Percentiles rank a stretch among this genome's conserved stretches.
Evolutionary conservation across 1,140 invertebrate genomes (phyloP).

Genomic region (Nixonia krombeini): DNA sequence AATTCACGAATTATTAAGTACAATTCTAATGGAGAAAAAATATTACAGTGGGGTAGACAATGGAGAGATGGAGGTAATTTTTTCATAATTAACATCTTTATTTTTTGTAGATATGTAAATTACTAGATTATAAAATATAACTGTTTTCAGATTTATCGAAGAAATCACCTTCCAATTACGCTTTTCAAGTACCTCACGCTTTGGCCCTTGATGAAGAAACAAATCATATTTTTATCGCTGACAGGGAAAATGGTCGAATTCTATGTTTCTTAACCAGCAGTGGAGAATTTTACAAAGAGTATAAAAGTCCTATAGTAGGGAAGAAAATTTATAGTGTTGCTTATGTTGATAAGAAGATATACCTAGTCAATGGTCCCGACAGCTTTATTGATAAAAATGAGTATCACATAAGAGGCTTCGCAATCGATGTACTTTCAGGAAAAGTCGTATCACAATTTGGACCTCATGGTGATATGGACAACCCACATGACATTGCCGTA

Average conservation of each 20-base stretch:
- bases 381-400: background rate
- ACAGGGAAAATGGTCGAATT: conserved; percentile 91
- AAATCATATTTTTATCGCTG: conserved; percentile 87
- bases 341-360: conserved; percentile 73
- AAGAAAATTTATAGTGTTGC: conserved; percentile 79
- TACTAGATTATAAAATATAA: conserved; percentile 3
- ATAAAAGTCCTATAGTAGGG: conserved; percentile 76
- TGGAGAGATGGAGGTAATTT: conserved; percentile 49
- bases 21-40: conserved; percentile 77
- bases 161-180: conserved; percentile 68
- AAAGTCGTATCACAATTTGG: conserved; percentile 76
- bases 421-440: conserved; percentile 76
- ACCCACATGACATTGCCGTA: conserved; percentile 84
- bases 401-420: conserved; percentile 76
- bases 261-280: conserved; percentile 80
- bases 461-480: conserved; percentile 74
- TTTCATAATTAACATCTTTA: too few species aligned
- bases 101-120: background rate
- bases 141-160: conserved; percentile 37
- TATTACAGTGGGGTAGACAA: conserved; percentile 77
- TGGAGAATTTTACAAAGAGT: conserved; percentile 76
- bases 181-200: conserved; percentile 86
- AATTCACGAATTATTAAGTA: conserved; percentile 93
- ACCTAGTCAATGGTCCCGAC: conserved; percentile 59
- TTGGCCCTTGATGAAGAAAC: conserved; percentile 83